phyloP scores from a whole-genome alignment of 2,888 invertebrate species.

The Ypsolopha sequella region DNA sequence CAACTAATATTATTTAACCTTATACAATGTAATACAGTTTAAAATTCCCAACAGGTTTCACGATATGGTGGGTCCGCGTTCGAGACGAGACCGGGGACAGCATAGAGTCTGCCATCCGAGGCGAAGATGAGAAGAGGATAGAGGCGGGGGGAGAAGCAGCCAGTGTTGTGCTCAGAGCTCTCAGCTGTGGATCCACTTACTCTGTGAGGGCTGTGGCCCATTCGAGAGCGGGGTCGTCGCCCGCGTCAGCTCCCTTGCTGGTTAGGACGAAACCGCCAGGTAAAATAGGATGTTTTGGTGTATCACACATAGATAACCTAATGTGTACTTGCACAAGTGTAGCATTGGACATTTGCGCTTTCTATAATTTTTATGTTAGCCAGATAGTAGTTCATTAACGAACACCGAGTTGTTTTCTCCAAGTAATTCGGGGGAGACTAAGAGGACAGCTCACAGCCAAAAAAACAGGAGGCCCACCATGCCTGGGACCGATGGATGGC shows the following conservation, averaged over 20 bases:
- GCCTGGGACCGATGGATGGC: too few species aligned
- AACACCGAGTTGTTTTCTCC: too few species aligned
- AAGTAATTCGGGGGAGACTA: too few species aligned
- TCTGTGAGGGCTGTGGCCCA: slow-evolving; percentile 55
- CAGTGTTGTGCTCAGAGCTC: slow-evolving; percentile 39
- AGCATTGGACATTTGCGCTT: too few species aligned
- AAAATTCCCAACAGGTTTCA: slow-evolving; percentile 30
- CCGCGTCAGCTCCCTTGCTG: slow-evolving; percentile 41
- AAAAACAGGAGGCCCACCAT: too few species aligned
- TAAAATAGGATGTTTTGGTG: slow-evolving; percentile 14
- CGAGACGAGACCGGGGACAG: slow-evolving; percentile 49
- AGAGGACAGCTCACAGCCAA: too few species aligned
- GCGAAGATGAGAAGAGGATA: slow-evolving; percentile 46
- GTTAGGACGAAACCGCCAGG: slow-evolving; percentile 61
- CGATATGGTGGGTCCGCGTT: slow-evolving; percentile 54
- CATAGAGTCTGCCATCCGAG: slow-evolving; percentile 31
- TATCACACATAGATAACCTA: too few species aligned
- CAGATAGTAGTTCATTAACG: too few species aligned
- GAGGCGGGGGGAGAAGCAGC: slow-evolving; percentile 53
- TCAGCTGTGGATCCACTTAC: slow-evolving; percentile 55
- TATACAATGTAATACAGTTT: too few species aligned
- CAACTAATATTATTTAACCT: too few species aligned
- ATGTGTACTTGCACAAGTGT: too few species aligned
- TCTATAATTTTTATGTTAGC: too few species aligned
- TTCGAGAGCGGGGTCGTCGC: slow-evolving; percentile 50